phyloP scores from a whole-genome alignment of 2,888 invertebrate species.

The Noctua janthe region DNA sequence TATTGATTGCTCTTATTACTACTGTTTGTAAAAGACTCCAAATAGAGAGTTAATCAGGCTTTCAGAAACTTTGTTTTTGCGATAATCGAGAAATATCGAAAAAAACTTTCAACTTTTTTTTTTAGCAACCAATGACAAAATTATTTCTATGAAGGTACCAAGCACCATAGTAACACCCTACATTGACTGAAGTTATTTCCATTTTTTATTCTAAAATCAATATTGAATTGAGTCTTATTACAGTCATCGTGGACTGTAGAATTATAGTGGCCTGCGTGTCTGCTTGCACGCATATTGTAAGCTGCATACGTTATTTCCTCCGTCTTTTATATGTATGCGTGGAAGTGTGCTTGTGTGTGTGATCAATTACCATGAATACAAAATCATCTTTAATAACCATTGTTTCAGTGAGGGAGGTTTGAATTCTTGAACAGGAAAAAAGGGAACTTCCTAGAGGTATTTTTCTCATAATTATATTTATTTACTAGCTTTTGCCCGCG shows the following conservation, averaged over 20 bases:
- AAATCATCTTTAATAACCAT: conserved; percentile 18
- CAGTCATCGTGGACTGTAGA: conserved; percentile 48
- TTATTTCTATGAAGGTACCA: background rate
- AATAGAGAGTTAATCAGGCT: background rate
- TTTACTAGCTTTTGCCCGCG: background rate
- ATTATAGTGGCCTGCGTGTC: conserved; percentile 53
- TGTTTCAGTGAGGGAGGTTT: conserved; percentile 7
- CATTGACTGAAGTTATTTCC: conserved; percentile 1
- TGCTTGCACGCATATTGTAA: conserved; percentile 50
- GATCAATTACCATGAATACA: conserved; percentile 30
- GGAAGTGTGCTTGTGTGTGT: background rate
- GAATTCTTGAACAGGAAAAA: background rate
- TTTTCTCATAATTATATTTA: background rate
- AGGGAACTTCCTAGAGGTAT: background rate
- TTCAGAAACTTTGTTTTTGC: background rate
- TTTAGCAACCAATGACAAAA: background rate
- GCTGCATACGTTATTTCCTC: conserved; percentile 60
- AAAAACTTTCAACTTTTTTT: background rate
- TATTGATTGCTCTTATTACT: background rate
- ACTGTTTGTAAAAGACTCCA: background rate
- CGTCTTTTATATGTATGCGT: conserved; percentile 1
- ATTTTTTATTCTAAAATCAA: conserved; percentile 52
- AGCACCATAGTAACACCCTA: conserved; percentile 11
- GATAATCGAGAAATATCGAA: background rate
- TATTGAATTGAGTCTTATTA: conserved; percentile 47